Percentiles rank a stretch among this genome's conserved stretches.
Conservation (phyloP, 2,888 invertebrate genomes). For the Agrochola macilenta region DNA sequence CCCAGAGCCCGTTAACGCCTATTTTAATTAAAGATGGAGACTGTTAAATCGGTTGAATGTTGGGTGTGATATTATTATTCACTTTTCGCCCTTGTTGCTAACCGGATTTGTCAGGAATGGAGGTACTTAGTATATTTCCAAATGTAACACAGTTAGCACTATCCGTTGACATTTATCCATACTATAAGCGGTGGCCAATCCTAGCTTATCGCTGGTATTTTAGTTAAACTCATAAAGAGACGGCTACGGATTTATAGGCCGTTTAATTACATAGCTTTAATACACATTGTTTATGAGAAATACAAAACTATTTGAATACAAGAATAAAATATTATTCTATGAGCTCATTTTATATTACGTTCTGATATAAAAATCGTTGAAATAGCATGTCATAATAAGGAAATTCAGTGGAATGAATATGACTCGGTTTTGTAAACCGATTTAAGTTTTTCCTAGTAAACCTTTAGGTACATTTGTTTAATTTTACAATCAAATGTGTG, state of each 20-base stretch:
- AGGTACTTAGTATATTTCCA: slow-evolving; percentile 8
- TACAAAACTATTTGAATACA: neutral
- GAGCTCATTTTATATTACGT: slow-evolving; percentile 18
- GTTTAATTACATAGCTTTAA: slow-evolving; percentile 12
- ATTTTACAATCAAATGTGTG: neutral
- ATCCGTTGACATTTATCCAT: slow-evolving; percentile 25
- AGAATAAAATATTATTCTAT: slow-evolving; percentile 5
- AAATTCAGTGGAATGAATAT: slow-evolving; percentile 7
- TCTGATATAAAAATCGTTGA: neutral
- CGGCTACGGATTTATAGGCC: slow-evolving; percentile 1
- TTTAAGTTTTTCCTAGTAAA: slow-evolving; percentile 20
- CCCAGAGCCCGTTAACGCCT: no score
- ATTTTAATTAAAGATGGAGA: neutral
- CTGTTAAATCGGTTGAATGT: no score
- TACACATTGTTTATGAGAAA: neutral
- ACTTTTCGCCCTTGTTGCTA: neutral
- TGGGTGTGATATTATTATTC: no score
- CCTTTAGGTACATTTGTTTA: neutral
- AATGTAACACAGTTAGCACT: slow-evolving; percentile 3
- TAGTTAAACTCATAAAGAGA: neutral
- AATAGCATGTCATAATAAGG: slow-evolving; percentile 33
- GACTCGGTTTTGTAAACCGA: slow-evolving; percentile 9
- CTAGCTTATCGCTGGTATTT: slow-evolving; percentile 8
- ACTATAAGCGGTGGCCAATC: slow-evolving; percentile 3
- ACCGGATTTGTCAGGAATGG: neutral